phyloP scores from a whole-genome alignment of 1,140 invertebrate genomes.

The Drosophila bocki region DNA sequence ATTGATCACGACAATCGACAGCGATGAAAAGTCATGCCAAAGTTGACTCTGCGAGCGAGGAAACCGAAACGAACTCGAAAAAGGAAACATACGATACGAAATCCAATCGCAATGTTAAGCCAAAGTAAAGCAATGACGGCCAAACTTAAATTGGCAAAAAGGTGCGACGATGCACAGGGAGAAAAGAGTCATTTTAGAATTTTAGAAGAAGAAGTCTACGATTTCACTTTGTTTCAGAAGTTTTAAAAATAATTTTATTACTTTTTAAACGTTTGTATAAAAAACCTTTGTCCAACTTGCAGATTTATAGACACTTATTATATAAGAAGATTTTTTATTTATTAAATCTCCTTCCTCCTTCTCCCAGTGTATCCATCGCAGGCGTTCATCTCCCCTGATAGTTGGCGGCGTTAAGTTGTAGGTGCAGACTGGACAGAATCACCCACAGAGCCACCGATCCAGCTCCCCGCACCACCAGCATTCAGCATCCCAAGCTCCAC shows the following conservation, averaged over 20 bases:
- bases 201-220: too few relatives aligned
- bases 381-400: slow-evolving; percentile 50
- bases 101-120: slow-evolving; percentile 44
- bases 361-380: slow-evolving; percentile 16
- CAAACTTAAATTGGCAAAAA: slow-evolving; percentile 73
- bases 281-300: too few relatives aligned
- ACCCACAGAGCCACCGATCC: slow-evolving; percentile 35
- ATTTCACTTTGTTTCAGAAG: too few relatives aligned
- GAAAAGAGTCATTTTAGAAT: neutral
- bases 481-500: slow-evolving; percentile 9
- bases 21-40: slow-evolving; percentile 84
- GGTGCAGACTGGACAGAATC: slow-evolving; percentile 75
- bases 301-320: too few relatives aligned
- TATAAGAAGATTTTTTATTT: neutral
- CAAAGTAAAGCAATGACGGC: slow-evolving; percentile 41
- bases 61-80: slow-evolving; percentile 67
- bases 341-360: neutral
- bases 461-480: slow-evolving; percentile 21
- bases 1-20: slow-evolving; percentile 85
- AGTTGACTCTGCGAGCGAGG: slow-evolving; percentile 68
- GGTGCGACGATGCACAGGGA: slow-evolving; percentile 39
- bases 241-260: too few relatives aligned
- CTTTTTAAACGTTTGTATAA: too few relatives aligned
- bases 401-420: slow-evolving; percentile 78
- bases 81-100: slow-evolving; percentile 58